phyloP scores from a whole-genome alignment of 2,797 vertebrate genomes.

The Propithecus perrieri region DNA sequence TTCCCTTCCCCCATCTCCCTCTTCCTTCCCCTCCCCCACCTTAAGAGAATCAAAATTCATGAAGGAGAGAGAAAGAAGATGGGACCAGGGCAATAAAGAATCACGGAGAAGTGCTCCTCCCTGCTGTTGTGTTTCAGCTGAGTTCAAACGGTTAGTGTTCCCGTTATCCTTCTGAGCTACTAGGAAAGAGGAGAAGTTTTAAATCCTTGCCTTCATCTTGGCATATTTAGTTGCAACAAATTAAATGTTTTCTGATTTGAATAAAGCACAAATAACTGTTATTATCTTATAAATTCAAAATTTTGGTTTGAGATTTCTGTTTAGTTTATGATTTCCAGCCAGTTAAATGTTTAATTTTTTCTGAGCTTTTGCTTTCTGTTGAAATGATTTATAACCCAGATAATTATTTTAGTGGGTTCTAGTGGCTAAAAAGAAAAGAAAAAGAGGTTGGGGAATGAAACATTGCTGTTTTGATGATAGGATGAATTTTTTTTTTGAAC shows the following conservation, averaged over 20 bases:
- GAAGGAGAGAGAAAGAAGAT: background rate
- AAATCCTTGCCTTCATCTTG: background rate
- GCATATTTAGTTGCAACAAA: background rate
- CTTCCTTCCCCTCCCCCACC: background rate
- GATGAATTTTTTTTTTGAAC: background rate
- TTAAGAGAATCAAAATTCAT: background rate
- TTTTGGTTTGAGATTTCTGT: constrained; percentile 50
- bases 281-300: constrained; percentile 16
- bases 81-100: background rate
- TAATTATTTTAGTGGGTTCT: constrained; percentile 60
- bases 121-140: background rate
- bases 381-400: constrained; percentile 61
- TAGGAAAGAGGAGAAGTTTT: background rate
- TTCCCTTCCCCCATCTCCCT: too few species aligned
- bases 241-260: constrained; percentile 38
- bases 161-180: background rate
- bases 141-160: background rate
- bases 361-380: constrained; percentile 57
- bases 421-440: constrained; percentile 18
- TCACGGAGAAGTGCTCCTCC: background rate
- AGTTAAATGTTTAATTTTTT: constrained; percentile 55
- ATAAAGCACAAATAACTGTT: constrained; percentile 39
- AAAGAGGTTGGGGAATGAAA: background rate
- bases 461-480: constrained; percentile 48
- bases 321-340: constrained; percentile 47